Evolutionary conservation across 2,113 vertebrate species (phyloP).

Genomic region (Lasiurus cinereus): DNA sequence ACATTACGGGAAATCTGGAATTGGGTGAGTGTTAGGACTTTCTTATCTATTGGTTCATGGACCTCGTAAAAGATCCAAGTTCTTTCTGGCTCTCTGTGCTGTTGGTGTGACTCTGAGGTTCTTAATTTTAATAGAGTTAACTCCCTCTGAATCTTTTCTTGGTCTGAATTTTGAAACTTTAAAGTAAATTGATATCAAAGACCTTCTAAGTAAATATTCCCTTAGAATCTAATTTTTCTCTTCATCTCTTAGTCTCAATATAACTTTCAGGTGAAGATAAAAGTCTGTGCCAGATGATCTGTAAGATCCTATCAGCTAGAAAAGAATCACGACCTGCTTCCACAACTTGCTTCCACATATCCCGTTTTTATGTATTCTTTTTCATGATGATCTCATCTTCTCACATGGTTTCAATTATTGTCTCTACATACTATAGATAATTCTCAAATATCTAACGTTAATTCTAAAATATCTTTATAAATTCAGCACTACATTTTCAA

Average conservation of each 20-base stretch:
- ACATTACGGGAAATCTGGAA: neutral
- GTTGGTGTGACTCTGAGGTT: neutral
- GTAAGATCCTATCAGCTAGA: neutral
- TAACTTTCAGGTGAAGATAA: neutral
- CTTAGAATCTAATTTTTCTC: neutral
- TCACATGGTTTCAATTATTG: neutral
- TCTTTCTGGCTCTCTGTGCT: neutral
- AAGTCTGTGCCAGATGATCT: neutral
- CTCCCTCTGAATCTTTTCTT: neutral
- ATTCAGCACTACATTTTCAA: neutral
- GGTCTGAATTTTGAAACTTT: neutral
- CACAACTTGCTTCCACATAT: neutral
- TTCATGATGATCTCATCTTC: neutral
- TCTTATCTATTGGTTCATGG: neutral
- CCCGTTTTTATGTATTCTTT: neutral
- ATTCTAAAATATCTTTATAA: neutral
- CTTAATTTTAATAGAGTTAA: neutral
- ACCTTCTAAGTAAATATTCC: neutral
- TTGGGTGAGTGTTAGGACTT: neutral
- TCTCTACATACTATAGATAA: neutral
- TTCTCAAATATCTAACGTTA: neutral
- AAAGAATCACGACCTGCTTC: neutral
- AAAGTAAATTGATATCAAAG: constrained; percentile 22
- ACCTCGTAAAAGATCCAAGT: neutral
- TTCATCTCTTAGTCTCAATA: neutral